phyloP scores from a whole-genome alignment of 2,888 invertebrate species.

The Timandra comae region DNA sequence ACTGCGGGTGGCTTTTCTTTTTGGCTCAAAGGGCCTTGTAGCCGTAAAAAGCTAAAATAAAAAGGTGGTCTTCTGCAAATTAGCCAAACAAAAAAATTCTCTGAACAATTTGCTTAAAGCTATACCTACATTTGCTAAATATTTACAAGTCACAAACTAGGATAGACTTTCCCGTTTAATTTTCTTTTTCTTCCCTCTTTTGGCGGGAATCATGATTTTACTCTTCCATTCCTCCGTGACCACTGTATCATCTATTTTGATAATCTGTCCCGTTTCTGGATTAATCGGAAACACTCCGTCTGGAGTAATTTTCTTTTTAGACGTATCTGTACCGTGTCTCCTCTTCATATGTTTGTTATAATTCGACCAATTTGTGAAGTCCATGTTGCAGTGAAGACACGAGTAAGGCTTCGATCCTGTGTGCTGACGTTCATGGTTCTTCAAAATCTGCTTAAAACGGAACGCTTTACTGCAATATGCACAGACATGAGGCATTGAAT shows the following conservation, averaged over 20 bases:
- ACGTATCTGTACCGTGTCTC: constrained; percentile 76
- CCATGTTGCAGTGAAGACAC: constrained; percentile 81
- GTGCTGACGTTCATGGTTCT: constrained; percentile 85
- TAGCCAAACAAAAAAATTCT: too few species aligned
- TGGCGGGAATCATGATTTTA: constrained; percentile 60
- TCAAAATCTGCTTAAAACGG: constrained; percentile 83
- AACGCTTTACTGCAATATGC: constrained; percentile 86
- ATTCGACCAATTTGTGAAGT: constrained; percentile 89
- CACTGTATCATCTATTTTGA: constrained; percentile 47
- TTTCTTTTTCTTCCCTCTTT: constrained; percentile 53
- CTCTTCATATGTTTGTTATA: constrained; percentile 90
- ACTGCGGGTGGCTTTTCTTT: too few species aligned
- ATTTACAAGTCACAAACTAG: too few species aligned
- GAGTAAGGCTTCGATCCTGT: constrained; percentile 84
- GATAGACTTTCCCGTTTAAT: constrained; percentile 54
- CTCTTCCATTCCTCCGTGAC: constrained; percentile 64
- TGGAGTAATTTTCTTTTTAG: constrained; percentile 74
- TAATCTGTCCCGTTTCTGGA: constrained; percentile 60
- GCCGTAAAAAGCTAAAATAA: too few species aligned
- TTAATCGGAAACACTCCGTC: constrained; percentile 66
- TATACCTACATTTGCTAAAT: too few species aligned
- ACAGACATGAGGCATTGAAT: constrained; percentile 86
- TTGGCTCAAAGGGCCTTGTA: too few species aligned
- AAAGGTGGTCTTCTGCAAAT: too few species aligned
- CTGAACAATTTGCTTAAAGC: too few species aligned